Conservation (phyloP, 2,888 invertebrate genomes). For the Yponomeuta sedellus region DNA sequence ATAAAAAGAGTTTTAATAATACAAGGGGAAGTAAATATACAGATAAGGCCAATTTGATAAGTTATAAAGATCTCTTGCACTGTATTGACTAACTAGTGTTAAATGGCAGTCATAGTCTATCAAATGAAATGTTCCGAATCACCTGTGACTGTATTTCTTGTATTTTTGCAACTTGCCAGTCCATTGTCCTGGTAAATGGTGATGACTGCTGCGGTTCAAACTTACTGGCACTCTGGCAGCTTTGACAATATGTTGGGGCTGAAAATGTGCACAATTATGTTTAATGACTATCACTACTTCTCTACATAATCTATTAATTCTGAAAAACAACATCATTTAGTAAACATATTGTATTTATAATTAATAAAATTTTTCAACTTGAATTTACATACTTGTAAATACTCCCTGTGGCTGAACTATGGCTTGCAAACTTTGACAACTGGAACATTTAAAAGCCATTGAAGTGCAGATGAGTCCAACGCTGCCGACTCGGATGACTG, state of each 20-base stretch:
- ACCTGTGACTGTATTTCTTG: constrained; percentile 88
- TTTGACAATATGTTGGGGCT: constrained; percentile 76
- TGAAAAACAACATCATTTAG: too few relatives aligned
- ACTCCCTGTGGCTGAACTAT: constrained; percentile 78
- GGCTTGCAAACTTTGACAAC: constrained; percentile 81
- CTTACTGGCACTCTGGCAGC: constrained; percentile 76
- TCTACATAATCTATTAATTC: too few relatives aligned
- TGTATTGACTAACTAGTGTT: too few relatives aligned
- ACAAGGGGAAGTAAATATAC: too few relatives aligned
- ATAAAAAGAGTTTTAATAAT: too few relatives aligned
- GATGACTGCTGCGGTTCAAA: constrained; percentile 81
- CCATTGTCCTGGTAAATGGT: constrained; percentile 82
- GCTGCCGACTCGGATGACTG: constrained; percentile 87
- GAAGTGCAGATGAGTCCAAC: constrained; percentile 84
- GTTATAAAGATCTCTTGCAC: too few relatives aligned
- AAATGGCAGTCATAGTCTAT: too few relatives aligned
- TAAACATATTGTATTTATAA: too few relatives aligned
- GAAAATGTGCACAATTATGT: constrained; percentile 31
- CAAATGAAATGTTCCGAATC: background rate
- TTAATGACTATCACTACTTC: too few relatives aligned
- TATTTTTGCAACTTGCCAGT: constrained; percentile 87
- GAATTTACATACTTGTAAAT: constrained; percentile 58
- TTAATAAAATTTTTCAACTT: background rate
- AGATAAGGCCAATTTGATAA: too few relatives aligned
- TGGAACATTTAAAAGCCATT: constrained; percentile 86